Percentiles rank a stretch among this genome's conserved stretches.
phyloP scores from a whole-genome alignment of 1,140 invertebrate species.

The Lasaia peninsularis region DNA sequence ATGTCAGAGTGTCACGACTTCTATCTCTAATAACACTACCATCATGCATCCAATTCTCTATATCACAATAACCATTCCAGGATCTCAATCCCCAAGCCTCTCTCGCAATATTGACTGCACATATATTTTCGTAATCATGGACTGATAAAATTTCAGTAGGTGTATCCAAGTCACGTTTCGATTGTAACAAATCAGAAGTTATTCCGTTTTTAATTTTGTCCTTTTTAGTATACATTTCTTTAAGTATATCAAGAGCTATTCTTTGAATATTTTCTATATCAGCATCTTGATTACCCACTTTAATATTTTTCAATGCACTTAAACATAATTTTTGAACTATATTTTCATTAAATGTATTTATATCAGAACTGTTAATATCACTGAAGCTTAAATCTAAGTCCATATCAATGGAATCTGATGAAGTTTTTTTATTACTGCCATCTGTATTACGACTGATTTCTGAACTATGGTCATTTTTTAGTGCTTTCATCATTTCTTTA shows the following conservation, averaged over 20 bases:
- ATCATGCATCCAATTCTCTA: conserved; percentile 82
- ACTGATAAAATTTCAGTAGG: conserved; percentile 80
- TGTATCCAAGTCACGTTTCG: conserved; percentile 74
- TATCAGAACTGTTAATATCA: conserved; percentile 77
- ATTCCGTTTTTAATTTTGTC: conserved; percentile 59
- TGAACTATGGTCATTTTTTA: conserved; percentile 59
- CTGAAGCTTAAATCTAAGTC: conserved; percentile 76
- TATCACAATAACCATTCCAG: conserved; percentile 82
- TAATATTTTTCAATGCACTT: conserved; percentile 75
- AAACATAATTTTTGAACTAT: conserved; percentile 75
- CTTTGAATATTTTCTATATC: conserved; percentile 76
- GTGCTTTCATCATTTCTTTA: conserved; percentile 50
- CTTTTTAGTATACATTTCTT: conserved; percentile 75
- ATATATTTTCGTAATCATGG: conserved; percentile 84
- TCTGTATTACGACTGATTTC: conserved; percentile 68
- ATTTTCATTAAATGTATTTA: conserved; percentile 76
- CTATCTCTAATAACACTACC: conserved; percentile 79
- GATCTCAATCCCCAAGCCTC: conserved; percentile 83
- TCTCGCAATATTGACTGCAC: conserved; percentile 81
- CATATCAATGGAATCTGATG: conserved; percentile 73
- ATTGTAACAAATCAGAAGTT: conserved; percentile 37
- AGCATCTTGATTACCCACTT: conserved; percentile 74
- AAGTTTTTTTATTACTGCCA: conserved; percentile 72
- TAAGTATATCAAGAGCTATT: conserved; percentile 74
- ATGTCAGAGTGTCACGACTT: conserved; percentile 78